Conservation (phyloP, 2,797 vertebrate species). For the Aeoliscus strigatus region DNA sequence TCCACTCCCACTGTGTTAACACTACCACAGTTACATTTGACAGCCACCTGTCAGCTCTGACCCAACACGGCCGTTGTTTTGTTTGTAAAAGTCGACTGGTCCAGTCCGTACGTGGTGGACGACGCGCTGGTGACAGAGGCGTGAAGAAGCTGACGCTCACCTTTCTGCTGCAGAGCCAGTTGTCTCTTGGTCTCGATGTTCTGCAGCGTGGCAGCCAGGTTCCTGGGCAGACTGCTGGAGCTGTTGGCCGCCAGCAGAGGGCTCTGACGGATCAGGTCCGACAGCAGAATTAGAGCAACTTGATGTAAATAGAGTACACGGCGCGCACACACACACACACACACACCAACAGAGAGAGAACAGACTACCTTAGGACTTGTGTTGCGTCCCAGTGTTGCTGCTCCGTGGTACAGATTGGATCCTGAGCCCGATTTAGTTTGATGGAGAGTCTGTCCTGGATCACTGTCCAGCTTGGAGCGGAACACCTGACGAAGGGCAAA, state of each 20-base stretch:
- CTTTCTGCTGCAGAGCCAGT: constrained; percentile 93
- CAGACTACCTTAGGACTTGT: constrained; percentile 79
- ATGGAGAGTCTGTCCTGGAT: constrained; percentile 61
- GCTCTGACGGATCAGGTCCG: constrained; percentile 57
- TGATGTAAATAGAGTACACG: no score
- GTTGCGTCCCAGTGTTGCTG: constrained; percentile 83
- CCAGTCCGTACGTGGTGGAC: no score
- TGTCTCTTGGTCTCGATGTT: constrained; percentile 94
- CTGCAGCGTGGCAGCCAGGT: constrained; percentile 87
- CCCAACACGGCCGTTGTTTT: no score
- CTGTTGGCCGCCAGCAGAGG: constrained; percentile 73
- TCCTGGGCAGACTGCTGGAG: constrained; percentile 85
- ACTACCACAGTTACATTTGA: no score
- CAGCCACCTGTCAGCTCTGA: no score
- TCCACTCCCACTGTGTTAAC: no score
- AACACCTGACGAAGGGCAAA: constrained; percentile 75
- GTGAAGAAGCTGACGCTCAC: constrained; percentile 55
- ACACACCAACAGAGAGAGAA: not conserved
- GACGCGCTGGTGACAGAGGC: no score
- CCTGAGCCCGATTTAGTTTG: constrained; percentile 72
- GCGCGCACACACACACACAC: no score
- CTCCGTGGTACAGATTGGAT: constrained; percentile 78
- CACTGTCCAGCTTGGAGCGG: constrained; percentile 83
- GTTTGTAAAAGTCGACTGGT: no score
- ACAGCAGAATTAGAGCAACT: not conserved